These are phyloP conservation scores for Tetropium fuscum DNA, from an alignment of 2,888 invertebrate species.

Conservation along the genomic window DNA sequence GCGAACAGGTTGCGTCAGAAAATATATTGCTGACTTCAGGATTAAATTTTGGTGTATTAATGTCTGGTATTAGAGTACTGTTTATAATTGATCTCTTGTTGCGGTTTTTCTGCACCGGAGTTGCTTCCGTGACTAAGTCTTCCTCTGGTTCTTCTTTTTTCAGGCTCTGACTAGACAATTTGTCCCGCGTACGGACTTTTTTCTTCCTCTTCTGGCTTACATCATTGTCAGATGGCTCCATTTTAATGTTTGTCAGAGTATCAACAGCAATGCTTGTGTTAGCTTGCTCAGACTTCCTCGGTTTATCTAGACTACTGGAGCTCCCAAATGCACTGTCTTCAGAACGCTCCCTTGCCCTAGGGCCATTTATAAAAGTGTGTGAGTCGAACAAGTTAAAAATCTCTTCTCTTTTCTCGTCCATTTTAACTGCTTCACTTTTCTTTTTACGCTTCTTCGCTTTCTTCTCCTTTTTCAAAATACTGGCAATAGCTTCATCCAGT, in stretches of 20 bases:
- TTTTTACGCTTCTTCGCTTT: conserved; percentile 38
- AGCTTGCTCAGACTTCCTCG: neutral
- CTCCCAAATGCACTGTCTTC: conserved; percentile 11
- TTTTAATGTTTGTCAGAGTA: conserved; percentile 3
- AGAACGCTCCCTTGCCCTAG: conserved; percentile 14
- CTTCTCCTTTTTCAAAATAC: conserved; percentile 29
- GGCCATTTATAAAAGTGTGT: conserved; percentile 15
- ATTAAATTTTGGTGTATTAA: conserved; percentile 20
- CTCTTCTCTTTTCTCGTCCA: conserved; percentile 30
- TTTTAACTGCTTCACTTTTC: neutral
- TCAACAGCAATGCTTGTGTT: neutral
- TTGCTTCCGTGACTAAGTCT: neutral
- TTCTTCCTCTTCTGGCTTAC: conserved; percentile 19
- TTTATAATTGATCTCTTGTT: conserved; percentile 23
- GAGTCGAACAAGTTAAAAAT: conserved; percentile 35
- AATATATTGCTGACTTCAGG: conserved; percentile 22
- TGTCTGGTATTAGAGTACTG: conserved; percentile 33
- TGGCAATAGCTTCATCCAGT: conserved; percentile 42
- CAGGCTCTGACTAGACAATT: neutral
- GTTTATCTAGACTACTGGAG: conserved; percentile 11
- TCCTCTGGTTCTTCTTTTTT: neutral
- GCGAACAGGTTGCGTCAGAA: neutral
- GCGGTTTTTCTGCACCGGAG: neutral
- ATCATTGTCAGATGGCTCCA: neutral
- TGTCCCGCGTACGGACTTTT: neutral